Evolutionary conservation across 2,113 vertebrate species (phyloP).

Genomic region (Campylomormyrus tamandua): DNA sequence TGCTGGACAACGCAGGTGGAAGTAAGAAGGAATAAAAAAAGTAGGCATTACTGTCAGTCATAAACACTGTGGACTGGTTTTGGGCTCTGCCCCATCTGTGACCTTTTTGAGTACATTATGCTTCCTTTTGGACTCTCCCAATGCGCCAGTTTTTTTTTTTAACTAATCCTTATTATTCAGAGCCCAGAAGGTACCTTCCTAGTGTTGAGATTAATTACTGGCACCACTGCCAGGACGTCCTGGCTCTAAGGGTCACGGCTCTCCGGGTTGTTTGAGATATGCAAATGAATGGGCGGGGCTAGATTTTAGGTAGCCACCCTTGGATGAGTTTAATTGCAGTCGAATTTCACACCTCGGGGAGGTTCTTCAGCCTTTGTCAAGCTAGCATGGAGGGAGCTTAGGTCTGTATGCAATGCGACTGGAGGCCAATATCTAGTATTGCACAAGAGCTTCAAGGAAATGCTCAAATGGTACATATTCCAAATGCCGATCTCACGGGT

Average conservation of each 20-base stretch:
- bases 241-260: background rate
- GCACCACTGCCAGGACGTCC: background rate
- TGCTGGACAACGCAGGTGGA: background rate
- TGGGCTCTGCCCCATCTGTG: background rate
- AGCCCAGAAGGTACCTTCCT: background rate
- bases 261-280: background rate
- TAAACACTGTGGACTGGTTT: background rate
- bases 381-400: background rate
- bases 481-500: background rate
- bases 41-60: background rate
- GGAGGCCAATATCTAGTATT: background rate
- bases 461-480: background rate
- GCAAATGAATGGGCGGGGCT: background rate
- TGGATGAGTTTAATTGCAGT: conserved; percentile 4
- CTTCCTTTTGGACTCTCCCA: background rate
- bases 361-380: no score
- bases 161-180: background rate
- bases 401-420: background rate
- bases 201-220: background rate
- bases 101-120: background rate
- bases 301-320: background rate
- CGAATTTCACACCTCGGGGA: background rate
- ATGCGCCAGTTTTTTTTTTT: background rate
- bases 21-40: background rate
- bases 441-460: background rate